phyloP scores from a whole-genome alignment of 2,888 invertebrate genomes.

The Coleophora deauratella region DNA sequence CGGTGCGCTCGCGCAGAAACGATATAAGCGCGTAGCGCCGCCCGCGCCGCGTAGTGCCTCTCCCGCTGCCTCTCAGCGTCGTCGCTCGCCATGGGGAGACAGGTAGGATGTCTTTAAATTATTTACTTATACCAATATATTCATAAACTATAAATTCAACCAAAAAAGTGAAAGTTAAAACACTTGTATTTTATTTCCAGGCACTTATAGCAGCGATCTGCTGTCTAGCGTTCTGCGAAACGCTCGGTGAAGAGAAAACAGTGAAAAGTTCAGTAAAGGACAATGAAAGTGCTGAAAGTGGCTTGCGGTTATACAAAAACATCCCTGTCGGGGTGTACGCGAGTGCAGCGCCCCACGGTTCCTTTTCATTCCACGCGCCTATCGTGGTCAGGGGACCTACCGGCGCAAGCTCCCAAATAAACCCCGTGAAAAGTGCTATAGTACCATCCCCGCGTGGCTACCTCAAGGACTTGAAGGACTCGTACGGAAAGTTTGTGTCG shows the following conservation, averaged over 20 bases:
- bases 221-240: constrained; percentile 38
- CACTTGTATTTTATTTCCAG: constrained; percentile 36
- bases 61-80: constrained; percentile 44
- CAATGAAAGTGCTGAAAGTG: constrained; percentile 47
- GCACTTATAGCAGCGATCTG: constrained; percentile 39
- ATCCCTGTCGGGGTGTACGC: constrained; percentile 50
- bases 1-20: constrained; percentile 25
- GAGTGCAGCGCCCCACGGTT: constrained; percentile 48
- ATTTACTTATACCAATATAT: too few species aligned
- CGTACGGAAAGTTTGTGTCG: constrained; percentile 57
- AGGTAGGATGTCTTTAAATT: too few species aligned
- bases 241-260: constrained; percentile 27
- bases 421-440: constrained; percentile 27
- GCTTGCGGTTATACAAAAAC: constrained; percentile 45
- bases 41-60: constrained; percentile 51
- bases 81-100: constrained; percentile 52
- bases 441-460: constrained; percentile 37
- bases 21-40: constrained; percentile 48
- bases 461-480: constrained; percentile 56
- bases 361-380: constrained; percentile 50
- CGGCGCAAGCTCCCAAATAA: constrained; percentile 30
- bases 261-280: constrained; percentile 32
- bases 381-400: constrained; percentile 33
- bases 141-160: too few species aligned
- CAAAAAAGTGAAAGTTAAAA: too few species aligned